Evolutionary conservation across 2,113 vertebrate species (phyloP), one percentile per base, ranked within the genome.

Genomic region (Thinocorus orbignyianus): DNA sequence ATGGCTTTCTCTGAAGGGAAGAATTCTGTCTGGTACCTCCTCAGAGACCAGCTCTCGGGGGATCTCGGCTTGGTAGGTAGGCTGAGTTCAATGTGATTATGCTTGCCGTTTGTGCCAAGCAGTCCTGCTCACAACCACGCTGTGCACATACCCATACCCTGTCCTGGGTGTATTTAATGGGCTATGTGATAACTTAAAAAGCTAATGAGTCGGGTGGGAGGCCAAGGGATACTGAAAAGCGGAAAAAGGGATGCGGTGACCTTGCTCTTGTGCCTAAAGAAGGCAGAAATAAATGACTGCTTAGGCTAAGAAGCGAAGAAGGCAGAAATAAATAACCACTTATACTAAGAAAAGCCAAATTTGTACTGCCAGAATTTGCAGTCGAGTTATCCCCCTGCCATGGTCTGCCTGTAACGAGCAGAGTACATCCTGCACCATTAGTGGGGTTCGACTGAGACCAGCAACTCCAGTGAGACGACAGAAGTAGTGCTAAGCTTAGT

Each of bases 401-500:
- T 1, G 52, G n/a, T 39, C 49, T 61, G 60, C 7, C 64, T 86
- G 80, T 64, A 48, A 54, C 0, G 17, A 57, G 92, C 80, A 86
- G 93, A 95, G 95, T 55, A 51, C 41, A 41, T 81, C 69, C 89
- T 70, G 88, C 26, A 33, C n/a, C 54, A 11, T 25, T 89, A 94
- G 39, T 24, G 54, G 86, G 88, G 49, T 89, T 78, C 26, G 22
- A 65, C 73, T 61, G 48, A 44, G 88, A 86, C 92, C 81, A 48
- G 52, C 25, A 74, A 39, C 94, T 96, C 81, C 81, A 20, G 46
- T 16, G 83, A 66, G 81, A 54, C 89, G 91, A 84, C 74, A 77
- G 94, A 88, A 96, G 87, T 22, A 64, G 57, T 39, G 83, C 93
- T 93, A 92, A 96, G 95, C 96, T 96, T 73, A 93, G 90, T 97